Conservation (phyloP, 2,797 vertebrate species). For the Phalloptychus januarius region DNA sequence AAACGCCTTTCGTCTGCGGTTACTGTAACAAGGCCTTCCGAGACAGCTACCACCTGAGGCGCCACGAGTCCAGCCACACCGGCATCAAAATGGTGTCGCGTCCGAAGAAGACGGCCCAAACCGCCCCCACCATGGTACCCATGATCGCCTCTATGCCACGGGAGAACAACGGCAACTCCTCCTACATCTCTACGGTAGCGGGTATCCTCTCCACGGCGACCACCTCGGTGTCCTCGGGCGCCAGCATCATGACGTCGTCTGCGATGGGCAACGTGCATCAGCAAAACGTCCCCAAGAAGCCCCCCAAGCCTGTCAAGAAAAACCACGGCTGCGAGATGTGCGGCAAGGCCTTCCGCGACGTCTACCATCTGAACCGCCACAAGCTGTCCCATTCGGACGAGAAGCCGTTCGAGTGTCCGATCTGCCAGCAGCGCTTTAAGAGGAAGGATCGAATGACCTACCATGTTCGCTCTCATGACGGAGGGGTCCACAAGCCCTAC, state of each 20-base stretch:
- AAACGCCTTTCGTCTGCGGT: slow-evolving; percentile 97
- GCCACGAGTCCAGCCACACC: slow-evolving; percentile 98
- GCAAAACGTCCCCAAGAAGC: slow-evolving; percentile 88
- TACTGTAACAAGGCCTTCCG: slow-evolving; percentile 99
- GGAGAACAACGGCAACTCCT: slow-evolving; percentile 88
- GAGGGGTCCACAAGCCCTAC: slow-evolving; percentile 98
- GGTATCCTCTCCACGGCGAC: slow-evolving; percentile 95
- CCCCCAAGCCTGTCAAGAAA: slow-evolving; percentile 97
- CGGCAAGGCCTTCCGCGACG: slow-evolving; percentile 97
- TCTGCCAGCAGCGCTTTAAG: slow-evolving; percentile 99
- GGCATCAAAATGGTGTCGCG: slow-evolving; percentile 98
- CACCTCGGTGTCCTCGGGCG: slow-evolving; percentile 88
- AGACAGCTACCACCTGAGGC: slow-evolving; percentile 98
- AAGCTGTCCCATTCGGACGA: slow-evolving; percentile 99
- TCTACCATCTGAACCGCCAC: slow-evolving; percentile 98
- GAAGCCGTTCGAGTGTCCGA: slow-evolving; percentile 98
- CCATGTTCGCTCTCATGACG: slow-evolving; percentile 98
- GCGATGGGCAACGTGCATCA: slow-evolving; percentile 79
- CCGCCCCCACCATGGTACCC: slow-evolving; percentile 92
- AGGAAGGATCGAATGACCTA: slow-evolving; percentile 99
- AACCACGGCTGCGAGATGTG: slow-evolving; percentile 99
- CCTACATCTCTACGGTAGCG: slow-evolving; percentile 93
- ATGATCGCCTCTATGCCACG: slow-evolving; percentile 93
- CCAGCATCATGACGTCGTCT: slow-evolving; percentile 78
- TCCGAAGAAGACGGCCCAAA: slow-evolving; percentile 90